Conservation (phyloP, 2,113 vertebrate genomes). For the Pyxicephalus adspersus region DNA sequence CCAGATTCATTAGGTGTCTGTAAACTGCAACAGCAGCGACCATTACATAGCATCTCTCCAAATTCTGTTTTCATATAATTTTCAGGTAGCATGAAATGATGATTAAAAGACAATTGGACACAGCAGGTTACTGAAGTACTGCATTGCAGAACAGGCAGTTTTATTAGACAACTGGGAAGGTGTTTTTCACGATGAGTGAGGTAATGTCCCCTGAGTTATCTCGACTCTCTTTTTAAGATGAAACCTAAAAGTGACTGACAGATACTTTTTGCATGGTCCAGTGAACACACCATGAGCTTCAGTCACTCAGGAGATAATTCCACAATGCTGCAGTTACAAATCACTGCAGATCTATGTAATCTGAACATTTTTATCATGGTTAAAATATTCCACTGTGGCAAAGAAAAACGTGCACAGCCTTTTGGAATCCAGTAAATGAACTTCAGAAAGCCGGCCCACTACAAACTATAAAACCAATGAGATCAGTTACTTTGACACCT, state of each 20-base stretch:
- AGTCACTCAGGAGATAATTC: constrained; percentile 20
- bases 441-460: too few relatives aligned
- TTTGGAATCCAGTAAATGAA: too few relatives aligned
- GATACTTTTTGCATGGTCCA: constrained; percentile 15
- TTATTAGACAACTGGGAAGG: constrained; percentile 20
- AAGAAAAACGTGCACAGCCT: too few relatives aligned
- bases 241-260: constrained; percentile 16
- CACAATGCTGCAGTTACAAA: neutral
- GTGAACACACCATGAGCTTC: constrained; percentile 3
- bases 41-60: constrained; percentile 12
- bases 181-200: constrained; percentile 41
- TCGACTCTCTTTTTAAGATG: constrained; percentile 17
- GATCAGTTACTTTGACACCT: too few relatives aligned
- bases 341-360: too few relatives aligned
- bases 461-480: too few relatives aligned
- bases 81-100: constrained; percentile 49
- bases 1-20: constrained; percentile 16
- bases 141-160: constrained; percentile 44
- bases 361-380: too few relatives aligned
- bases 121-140: constrained; percentile 48
- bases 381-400: too few relatives aligned
- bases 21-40: constrained; percentile 3
- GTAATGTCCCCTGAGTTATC: constrained; percentile 19
- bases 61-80: constrained; percentile 47
- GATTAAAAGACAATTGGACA: constrained; percentile 55